Evolutionary conservation across 30 jellyfish, hydroid and myxozoan genomes (phyloP), one percentile per base, ranked within the genome.

Genomic region (Cassiopea xamachana): DNA sequence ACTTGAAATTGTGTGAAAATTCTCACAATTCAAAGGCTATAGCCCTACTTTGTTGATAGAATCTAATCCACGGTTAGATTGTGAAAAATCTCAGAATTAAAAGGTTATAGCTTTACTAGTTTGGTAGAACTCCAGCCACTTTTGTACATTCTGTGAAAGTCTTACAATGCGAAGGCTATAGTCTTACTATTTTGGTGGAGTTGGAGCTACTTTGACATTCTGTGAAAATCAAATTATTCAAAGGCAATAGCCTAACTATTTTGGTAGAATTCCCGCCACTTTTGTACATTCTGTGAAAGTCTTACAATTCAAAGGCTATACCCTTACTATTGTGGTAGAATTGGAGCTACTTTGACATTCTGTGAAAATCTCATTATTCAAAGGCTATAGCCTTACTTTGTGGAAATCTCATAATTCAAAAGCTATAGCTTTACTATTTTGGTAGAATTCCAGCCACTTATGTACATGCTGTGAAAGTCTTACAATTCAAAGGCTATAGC

Each of bases 51-150:
- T 18, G 8, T 44, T 0, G n/a, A 7, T 1, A 27, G 14, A 14
- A 49, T 43, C 44, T 46, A 15, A 17, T 46, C 71, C 1, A 18
- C 27, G 45, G 6, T 51, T 51, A 39, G n/a, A n/a, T n/a, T n/a
- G n/a, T n/a, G n/a, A n/a, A n/a, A n/a, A 27, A 27, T 27, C 39
- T 46, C 1, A 76, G 2, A 76, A 69, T 0, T 43, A 18, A 2
- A 76, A 39, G 85, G 70, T 48, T 46, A 76, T 1, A 76, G 85
- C 46, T 70, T 58, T 76, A 12, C 70, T 44, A 43, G 7, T 76
- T 76, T 76, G 15, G 9, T 44, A 43, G 1, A 76, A 76, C 0
- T 9, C 13, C 15, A 51, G 1, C 39, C 39, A 16, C 45, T 1
- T 76, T 51, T 76, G 2, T 9, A 14, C 16, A 76, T 0, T 8